Percentiles rank a stretch among this genome's conserved stretches.
Conservation (phyloP, 1,140 invertebrate genomes). For the Charaxes varanes region DNA sequence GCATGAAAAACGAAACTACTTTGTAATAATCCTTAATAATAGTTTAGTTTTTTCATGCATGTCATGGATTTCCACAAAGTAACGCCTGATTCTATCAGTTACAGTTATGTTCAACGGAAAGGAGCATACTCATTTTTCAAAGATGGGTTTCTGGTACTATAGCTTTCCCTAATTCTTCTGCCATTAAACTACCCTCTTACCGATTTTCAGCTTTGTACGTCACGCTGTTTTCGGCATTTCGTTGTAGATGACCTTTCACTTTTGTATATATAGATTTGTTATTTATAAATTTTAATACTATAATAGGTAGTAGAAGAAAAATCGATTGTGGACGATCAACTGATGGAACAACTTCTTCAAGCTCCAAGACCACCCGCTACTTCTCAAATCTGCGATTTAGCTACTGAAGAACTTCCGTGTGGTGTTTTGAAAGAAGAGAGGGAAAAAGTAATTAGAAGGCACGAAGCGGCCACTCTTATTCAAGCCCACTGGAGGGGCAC, state of each 20-base stretch:
- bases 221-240: too few relatives aligned
- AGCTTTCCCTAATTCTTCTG: too few relatives aligned
- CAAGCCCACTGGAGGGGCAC: constrained; percentile 54
- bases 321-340: constrained; percentile 23
- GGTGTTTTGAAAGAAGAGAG: constrained; percentile 42
- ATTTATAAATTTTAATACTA: constrained; percentile 1
- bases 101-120: too few relatives aligned
- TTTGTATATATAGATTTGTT: background rate
- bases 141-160: too few relatives aligned
- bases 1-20: too few relatives aligned
- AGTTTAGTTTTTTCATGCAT: too few relatives aligned
- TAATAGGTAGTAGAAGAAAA: constrained; percentile 25
- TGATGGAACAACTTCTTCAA: constrained; percentile 29
- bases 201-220: too few relatives aligned
- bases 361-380: constrained; percentile 20
- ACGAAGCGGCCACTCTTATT: constrained; percentile 47
- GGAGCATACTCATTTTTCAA: too few relatives aligned
- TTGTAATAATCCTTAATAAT: too few relatives aligned
- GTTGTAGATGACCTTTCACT: background rate
- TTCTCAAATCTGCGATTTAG: constrained; percentile 40
- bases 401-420: constrained; percentile 41
- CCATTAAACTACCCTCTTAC: too few relatives aligned
- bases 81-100: too few relatives aligned
- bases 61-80: too few relatives aligned
- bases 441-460: constrained; percentile 36